Percentiles rank a stretch among this genome's conserved stretches.
phyloP scores from a whole-genome alignment of 2,888 invertebrate genomes.

The Seira sanloemensis region DNA sequence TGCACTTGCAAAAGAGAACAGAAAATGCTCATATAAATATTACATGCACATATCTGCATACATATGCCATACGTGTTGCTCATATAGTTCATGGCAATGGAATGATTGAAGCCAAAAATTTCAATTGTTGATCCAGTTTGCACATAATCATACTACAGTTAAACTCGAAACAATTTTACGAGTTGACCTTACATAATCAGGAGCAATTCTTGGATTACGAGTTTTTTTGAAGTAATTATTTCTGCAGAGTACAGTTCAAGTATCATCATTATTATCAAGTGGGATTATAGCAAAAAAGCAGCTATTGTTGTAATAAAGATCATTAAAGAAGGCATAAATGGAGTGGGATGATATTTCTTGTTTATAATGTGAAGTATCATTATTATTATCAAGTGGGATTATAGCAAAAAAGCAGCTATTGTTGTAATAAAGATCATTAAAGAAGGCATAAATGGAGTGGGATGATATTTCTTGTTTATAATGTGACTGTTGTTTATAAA shows the following conservation, averaged over 20 bases:
- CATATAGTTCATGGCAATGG: too few species aligned
- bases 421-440: background rate
- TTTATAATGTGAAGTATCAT: background rate
- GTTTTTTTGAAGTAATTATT: background rate
- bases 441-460: background rate
- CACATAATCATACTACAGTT: too few species aligned
- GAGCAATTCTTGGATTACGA: background rate
- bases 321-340: background rate
- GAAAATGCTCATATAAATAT: too few species aligned
- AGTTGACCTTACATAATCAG: background rate
- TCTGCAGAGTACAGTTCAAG: background rate
- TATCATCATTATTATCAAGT: background rate
- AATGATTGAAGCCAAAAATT: too few species aligned
- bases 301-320: background rate
- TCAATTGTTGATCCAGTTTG: too few species aligned
- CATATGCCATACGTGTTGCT: too few species aligned
- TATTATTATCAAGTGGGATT: background rate
- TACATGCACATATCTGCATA: too few species aligned
- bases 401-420: background rate
- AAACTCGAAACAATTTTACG: background rate
- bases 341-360: background rate
- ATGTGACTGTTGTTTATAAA: background rate
- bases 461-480: background rate
- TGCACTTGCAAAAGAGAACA: too few species aligned
- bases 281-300: background rate